Percentiles rank a stretch among this genome's conserved stretches.
These are phyloP conservation scores for Telmatherina bonti DNA, from an alignment of 2,797 vertebrate species.

Conservation along the genomic window DNA sequence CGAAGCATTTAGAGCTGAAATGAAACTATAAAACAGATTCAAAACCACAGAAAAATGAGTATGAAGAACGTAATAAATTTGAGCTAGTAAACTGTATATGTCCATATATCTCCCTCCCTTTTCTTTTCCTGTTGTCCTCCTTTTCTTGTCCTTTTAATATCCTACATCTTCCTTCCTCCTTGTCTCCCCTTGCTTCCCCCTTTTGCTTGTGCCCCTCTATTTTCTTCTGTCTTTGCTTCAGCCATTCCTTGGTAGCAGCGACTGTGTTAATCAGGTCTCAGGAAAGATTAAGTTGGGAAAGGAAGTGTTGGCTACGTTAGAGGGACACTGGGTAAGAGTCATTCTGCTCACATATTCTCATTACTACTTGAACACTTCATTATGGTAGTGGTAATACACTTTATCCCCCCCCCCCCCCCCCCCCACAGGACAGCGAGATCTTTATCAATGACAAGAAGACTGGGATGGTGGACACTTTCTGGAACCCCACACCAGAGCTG, in stretches of 20 bases:
- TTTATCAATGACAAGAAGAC: slow-evolving; percentile 97
- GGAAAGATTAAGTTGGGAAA: slow-evolving; percentile 98
- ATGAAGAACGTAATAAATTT: neutral
- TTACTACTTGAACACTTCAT: neutral
- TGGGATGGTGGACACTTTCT: slow-evolving; percentile 90
- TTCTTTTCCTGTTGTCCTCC: neutral
- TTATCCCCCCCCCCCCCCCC: slow-evolving; percentile 16
- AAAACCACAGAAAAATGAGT: neutral
- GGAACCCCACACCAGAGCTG: slow-evolving; percentile 93
- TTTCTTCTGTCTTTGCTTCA: slow-evolving; percentile 53
- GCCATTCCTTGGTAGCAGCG: slow-evolving; percentile 97
- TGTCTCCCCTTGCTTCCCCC: neutral
- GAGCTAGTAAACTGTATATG: slow-evolving; percentile 27
- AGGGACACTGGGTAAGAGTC: slow-evolving; percentile 93
- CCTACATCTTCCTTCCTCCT: neutral
- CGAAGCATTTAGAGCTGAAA: too few relatives aligned
- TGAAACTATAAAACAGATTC: neutral
- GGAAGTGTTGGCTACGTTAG: slow-evolving; percentile 94
- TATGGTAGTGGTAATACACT: neutral
- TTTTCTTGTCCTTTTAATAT: neutral
- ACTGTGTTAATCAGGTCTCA: slow-evolving; percentile 95
- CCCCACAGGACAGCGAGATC: slow-evolving; percentile 97
- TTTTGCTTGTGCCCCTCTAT: neutral
- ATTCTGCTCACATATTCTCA: too few relatives aligned
- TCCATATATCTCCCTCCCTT: neutral